Evolutionary conservation across 2,888 invertebrate genomes (phyloP), one percentile per base, ranked within the genome.

Genomic region (Nebria brevicollis): DNA sequence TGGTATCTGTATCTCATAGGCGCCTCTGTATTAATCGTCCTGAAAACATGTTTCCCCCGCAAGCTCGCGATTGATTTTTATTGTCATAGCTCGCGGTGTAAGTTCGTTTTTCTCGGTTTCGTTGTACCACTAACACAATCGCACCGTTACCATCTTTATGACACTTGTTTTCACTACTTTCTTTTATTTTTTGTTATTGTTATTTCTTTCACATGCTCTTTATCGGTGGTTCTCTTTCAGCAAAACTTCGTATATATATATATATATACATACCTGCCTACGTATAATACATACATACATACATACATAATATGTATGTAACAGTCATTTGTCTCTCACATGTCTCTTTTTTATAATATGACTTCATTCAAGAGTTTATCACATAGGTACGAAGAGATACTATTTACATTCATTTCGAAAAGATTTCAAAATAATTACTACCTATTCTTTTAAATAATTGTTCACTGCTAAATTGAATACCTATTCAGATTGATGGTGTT

Each of bases 11-110:
- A 82, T 83, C 84, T 82, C 82, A 84, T 81, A 84, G 85, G 84
- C 84, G 84, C 84, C 83, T 83, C 82, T 83, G 85, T 88, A 87
- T 86, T 85, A 85, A 84, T 86, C 84, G 84, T 86, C 84, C 86
- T 86, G 84, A 87, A 87, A 88, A 88, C 87, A 68, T 84, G 84
- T 85, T 84, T 85, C 83, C 82, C 82, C 84, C 83, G 82, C 82
- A 82, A 84, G 78, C 82, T 82, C 84, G 85, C 88, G 87, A 88
- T 88, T 88, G 88, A 88, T 88, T 88, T 88, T 88, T 88, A 88
- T 88, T 87, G 86, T 87, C 85, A 85, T 81, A 81, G 72, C 76
- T 20, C 75, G 70, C 70, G 70, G 70, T 70, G 70, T 34, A 70
- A 34, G 25, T 70, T 70, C 70, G 20, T 10, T 70, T 70, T 34